Evolutionary conservation across 2,797 vertebrate genomes (phyloP), one percentile per base, ranked within the genome.

Genomic region (Bufotes viridis): DNA sequence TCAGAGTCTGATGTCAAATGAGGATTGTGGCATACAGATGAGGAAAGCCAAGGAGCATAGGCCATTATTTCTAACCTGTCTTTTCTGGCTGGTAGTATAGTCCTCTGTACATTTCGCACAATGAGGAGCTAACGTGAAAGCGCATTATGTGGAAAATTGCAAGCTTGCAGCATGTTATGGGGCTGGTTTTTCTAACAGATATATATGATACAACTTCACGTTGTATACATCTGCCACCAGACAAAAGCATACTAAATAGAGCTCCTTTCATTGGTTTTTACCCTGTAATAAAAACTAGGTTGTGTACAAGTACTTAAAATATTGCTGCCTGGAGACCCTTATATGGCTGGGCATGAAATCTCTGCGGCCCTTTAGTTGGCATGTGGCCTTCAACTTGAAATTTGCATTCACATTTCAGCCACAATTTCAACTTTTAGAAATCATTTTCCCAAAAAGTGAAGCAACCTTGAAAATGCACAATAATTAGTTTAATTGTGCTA

Each of bases 1-100:
- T 60, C 86, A 78, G 26, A 80, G 63, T 67, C 69, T 67, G 24
- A 80, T 61, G 87, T 75, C 69, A 78, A 82, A 87, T 60, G 29
- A 80, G 63, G 78, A 51, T 87, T 70, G 65, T 81, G 53, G 78
- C 53, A 87, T 69, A 81, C 51, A 42, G 26, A 49, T 85, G 58
- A 84, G 69, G 14, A 53, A 24, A 17, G 10, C 80, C 61, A 51
- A 34, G 17, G 57, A 79, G 53, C 49, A 10, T 18, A 69, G 53
- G 29, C 65, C 26, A 70, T 70, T 83, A 29, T 55, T 29, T 70
- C 17, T 18, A 70, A 22, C 12, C 49, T 53, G 4, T 20, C 34
- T 69, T 67, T 42, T 67, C 5, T 18, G 42, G n/a, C 14, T 15
- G 22, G 24, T 69, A 29, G 51, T 53, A 29, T 82, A 24, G 7